A percentile compares a stretch with the other conserved stretches of the same genome.
These are phyloP conservation scores for Trachymyrmex septentrionalis DNA, from an alignment of 1,140 invertebrate species.

Conservation along the genomic window DNA sequence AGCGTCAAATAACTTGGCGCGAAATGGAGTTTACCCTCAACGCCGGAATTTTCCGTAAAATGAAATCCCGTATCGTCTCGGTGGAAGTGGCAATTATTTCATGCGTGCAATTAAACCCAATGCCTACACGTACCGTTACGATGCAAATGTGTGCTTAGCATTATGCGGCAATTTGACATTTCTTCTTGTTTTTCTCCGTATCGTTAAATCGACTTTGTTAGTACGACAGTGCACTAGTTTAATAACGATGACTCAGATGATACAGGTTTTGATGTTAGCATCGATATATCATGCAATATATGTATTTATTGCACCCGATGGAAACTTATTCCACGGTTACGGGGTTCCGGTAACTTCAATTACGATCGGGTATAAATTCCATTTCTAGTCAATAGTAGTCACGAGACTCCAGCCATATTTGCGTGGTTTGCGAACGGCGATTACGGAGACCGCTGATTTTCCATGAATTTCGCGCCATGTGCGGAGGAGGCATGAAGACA, in stretches of 20 bases:
- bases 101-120: constrained; percentile 24
- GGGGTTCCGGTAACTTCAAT: constrained; percentile 73
- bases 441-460: constrained; percentile 76
- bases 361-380: constrained; percentile 75
- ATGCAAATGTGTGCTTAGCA: constrained; percentile 36
- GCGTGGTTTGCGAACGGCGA: constrained; percentile 71
- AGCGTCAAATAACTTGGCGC: constrained; percentile 75
- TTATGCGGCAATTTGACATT: constrained; percentile 23
- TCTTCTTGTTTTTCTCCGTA: not conserved
- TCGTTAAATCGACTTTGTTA: not conserved
- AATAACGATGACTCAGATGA: not conserved
- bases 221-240: not conserved
- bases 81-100: constrained; percentile 16
- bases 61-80: constrained; percentile 41
- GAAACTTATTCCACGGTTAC: constrained; percentile 71
- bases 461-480: constrained; percentile 68
- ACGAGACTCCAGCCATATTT: constrained; percentile 79
- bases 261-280: not conserved
- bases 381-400: constrained; percentile 74
- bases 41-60: constrained; percentile 73
- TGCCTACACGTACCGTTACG: constrained; percentile 17
- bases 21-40: constrained; percentile 71
- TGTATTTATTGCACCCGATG: constrained; percentile 16
- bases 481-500: constrained; percentile 69
- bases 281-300: not conserved